phyloP scores from a whole-genome alignment of 2,888 invertebrate species.

The Conistra vaccinii region DNA sequence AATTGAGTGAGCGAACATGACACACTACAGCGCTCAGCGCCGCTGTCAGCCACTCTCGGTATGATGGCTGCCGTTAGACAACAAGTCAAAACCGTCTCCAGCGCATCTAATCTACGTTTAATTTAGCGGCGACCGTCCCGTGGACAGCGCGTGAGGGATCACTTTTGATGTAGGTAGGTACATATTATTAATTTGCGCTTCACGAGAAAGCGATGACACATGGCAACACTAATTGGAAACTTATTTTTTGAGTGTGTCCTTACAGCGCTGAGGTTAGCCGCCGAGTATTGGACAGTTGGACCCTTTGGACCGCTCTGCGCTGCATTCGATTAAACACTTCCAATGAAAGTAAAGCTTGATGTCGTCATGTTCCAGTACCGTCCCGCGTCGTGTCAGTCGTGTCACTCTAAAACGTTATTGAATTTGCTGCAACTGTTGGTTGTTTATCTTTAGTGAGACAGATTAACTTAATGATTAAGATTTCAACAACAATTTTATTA shows the following conservation, averaged over 20 bases:
- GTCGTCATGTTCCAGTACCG: neutral
- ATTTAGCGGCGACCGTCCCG: conserved; percentile 8
- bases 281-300: too few species aligned
- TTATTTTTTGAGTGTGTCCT: neutral
- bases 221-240: neutral
- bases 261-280: too few species aligned
- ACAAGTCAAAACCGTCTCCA: conserved; percentile 9
- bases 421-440: too few species aligned
- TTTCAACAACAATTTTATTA: too few species aligned
- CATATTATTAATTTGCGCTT: conserved; percentile 20
- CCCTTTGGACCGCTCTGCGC: too few species aligned
- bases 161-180: too few species aligned
- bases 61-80: conserved; percentile 2
- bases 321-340: neutral
- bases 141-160: neutral
- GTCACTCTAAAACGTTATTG: too few species aligned
- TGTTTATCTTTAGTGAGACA: too few species aligned
- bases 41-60: conserved; percentile 11
- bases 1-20: conserved; percentile 33
- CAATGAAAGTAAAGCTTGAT: neutral
- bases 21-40: conserved; percentile 9
- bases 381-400: too few species aligned
- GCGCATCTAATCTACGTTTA: conserved; percentile 40
- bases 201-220: conserved; percentile 31
- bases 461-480: too few species aligned